Conservation (phyloP, 2,113 vertebrate genomes). For the Anguilla rostrata region DNA sequence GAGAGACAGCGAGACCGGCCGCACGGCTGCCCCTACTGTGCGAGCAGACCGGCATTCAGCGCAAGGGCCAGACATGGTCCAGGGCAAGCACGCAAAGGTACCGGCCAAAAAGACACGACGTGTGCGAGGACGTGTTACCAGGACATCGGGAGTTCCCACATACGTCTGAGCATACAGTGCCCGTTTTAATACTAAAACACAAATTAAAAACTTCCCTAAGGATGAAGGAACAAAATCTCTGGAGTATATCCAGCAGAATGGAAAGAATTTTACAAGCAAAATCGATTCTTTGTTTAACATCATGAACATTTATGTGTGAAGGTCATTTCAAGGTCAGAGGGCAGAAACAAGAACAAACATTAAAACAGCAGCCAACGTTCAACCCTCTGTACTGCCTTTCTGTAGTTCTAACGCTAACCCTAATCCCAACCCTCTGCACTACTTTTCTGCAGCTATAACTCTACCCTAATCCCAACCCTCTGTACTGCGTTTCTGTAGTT, state of each 20-base stretch:
- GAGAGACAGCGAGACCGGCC: not conserved
- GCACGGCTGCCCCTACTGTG: not conserved
- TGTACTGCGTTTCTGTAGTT: too few relatives aligned
- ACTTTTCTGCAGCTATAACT: too few relatives aligned
- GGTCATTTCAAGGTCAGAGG: not conserved
- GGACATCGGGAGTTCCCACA: not conserved
- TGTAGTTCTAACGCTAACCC: too few relatives aligned
- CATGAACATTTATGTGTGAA: not conserved
- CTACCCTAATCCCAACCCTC: too few relatives aligned
- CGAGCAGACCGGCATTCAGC: not conserved
- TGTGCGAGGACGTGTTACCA: not conserved
- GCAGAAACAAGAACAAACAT: not conserved
- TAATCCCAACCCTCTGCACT: too few relatives aligned
- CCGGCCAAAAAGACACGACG: not conserved
- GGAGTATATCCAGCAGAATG: not conserved
- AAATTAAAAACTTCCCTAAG: not conserved
- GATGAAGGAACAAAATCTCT: not conserved
- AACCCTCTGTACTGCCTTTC: not conserved
- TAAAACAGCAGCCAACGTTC: not conserved
- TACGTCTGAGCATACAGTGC: not conserved
- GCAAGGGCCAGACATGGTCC: not conserved
- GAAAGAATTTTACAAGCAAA: not conserved
- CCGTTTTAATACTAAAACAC: constrained; percentile 1
- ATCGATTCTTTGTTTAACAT: not conserved
- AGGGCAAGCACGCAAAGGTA: not conserved